These are phyloP conservation scores for Dorcus parallelipipedus DNA, from an alignment of 2,888 invertebrate species.

Conservation along the genomic window DNA sequence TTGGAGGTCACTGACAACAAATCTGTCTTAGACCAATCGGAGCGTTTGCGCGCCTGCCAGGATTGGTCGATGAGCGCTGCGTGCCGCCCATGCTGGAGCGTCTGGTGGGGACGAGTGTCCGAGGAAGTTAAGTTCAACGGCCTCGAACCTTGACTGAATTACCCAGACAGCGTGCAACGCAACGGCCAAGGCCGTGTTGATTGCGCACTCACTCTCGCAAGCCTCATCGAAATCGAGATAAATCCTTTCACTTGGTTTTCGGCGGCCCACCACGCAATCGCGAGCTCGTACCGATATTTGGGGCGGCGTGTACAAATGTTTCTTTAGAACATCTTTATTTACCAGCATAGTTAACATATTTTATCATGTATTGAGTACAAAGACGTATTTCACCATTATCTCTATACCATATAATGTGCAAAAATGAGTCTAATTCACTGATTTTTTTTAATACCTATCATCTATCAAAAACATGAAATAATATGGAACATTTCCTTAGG, in stretches of 20 bases:
- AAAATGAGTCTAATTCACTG: too few relatives aligned
- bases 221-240: slow-evolving; percentile 39
- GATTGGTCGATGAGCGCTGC: slow-evolving; percentile 43
- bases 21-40: slow-evolving; percentile 42
- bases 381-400: background rate
- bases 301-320: slow-evolving; percentile 1
- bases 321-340: background rate
- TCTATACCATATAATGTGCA: background rate
- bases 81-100: slow-evolving; percentile 36
- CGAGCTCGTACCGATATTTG: slow-evolving; percentile 5
- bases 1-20: slow-evolving; percentile 82
- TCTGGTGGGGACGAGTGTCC: slow-evolving; percentile 36
- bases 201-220: slow-evolving; percentile 36
- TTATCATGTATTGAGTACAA: background rate
- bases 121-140: slow-evolving; percentile 66
- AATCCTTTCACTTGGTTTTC: slow-evolving; percentile 41
- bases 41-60: slow-evolving; percentile 44
- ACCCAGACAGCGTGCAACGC: slow-evolving; percentile 60
- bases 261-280: slow-evolving; percentile 16
- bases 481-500: too few relatives aligned
- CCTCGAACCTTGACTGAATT: slow-evolving; percentile 84
- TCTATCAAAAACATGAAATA: too few relatives aligned
- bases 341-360: background rate
- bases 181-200: slow-evolving; percentile 40
- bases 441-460: too few relatives aligned